Evolutionary conservation across 2,888 invertebrate species (phyloP).

Genomic region (Spilosoma lubricipeda): DNA sequence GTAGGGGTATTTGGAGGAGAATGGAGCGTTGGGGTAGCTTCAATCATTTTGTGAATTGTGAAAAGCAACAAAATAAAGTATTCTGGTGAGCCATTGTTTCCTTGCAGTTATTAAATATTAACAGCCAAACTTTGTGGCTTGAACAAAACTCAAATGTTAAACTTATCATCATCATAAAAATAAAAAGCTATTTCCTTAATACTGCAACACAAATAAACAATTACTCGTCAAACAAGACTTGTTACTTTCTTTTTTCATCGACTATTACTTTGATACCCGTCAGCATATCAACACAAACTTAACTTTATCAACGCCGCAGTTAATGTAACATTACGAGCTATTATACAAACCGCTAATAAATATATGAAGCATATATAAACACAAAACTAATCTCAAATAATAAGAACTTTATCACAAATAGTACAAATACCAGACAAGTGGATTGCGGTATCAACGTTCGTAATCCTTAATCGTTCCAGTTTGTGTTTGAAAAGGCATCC

Average conservation of each 20-base stretch:
- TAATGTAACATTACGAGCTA: slow-evolving; percentile 4
- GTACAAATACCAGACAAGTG: slow-evolving; percentile 45
- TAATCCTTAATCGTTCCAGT: slow-evolving; percentile 75
- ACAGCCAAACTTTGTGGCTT: background rate
- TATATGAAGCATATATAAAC: background rate
- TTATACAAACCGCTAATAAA: background rate
- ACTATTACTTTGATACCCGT: background rate
- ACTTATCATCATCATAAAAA: background rate
- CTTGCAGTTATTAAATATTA: background rate
- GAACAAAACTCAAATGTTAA: background rate
- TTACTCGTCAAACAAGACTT: background rate
- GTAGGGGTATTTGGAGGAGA: too few species aligned
- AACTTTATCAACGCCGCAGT: background rate
- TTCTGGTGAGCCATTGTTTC: background rate
- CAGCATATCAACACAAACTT: background rate
- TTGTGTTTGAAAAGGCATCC: slow-evolving; percentile 72
- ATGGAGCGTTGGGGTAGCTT: too few species aligned
- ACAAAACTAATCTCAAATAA: slow-evolving; percentile 15
- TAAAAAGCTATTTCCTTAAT: background rate
- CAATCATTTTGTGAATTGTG: background rate
- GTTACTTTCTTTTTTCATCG: background rate
- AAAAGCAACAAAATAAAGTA: background rate
- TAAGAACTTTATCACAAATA: slow-evolving; percentile 38
- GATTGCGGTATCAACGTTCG: slow-evolving; percentile 52
- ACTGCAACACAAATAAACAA: background rate